These are phyloP conservation scores for Cyaniris semiargus DNA, from an alignment of 2,888 invertebrate species.

Conservation along the genomic window DNA sequence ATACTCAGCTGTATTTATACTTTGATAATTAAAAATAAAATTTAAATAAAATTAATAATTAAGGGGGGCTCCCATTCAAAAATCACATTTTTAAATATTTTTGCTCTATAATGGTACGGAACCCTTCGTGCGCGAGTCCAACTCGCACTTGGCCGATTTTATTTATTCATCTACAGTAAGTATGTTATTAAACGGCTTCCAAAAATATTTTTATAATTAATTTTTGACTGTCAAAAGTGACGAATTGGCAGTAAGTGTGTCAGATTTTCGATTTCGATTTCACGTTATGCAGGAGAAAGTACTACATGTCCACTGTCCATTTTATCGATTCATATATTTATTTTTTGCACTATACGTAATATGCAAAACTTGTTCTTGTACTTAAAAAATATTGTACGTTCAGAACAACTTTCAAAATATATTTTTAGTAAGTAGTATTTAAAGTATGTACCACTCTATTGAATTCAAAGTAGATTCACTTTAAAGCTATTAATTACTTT, in stretches of 20 bases:
- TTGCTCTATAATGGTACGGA: too few species aligned
- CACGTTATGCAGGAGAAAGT: constrained; percentile 6
- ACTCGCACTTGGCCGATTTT: too few species aligned
- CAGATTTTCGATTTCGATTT: constrained; percentile 22
- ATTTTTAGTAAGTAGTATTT: not conserved
- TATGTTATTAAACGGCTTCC: not conserved
- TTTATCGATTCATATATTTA: constrained; percentile 6
- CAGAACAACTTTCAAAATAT: not conserved
- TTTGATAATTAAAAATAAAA: too few species aligned
- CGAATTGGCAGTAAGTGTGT: not conserved
- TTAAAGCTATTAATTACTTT: not conserved
- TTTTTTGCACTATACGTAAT: not conserved
- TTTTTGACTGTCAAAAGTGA: not conserved
- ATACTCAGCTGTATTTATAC: too few species aligned
- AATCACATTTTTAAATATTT: too few species aligned
- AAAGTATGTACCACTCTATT: not conserved
- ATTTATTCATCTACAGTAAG: too few species aligned
- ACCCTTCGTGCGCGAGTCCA: too few species aligned
- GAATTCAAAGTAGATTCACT: not conserved
- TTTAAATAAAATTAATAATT: too few species aligned
- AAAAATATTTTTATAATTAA: not conserved
- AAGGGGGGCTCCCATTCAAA: too few species aligned
- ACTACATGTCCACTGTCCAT: not conserved
- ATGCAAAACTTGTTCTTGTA: constrained; percentile 8
- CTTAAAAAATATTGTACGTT: not conserved